A percentile compares a stretch with the other conserved stretches of the same genome.
Evolutionary conservation across 2,888 invertebrate species (phyloP).

Genomic region (Hofmannophila pseudospretella): DNA sequence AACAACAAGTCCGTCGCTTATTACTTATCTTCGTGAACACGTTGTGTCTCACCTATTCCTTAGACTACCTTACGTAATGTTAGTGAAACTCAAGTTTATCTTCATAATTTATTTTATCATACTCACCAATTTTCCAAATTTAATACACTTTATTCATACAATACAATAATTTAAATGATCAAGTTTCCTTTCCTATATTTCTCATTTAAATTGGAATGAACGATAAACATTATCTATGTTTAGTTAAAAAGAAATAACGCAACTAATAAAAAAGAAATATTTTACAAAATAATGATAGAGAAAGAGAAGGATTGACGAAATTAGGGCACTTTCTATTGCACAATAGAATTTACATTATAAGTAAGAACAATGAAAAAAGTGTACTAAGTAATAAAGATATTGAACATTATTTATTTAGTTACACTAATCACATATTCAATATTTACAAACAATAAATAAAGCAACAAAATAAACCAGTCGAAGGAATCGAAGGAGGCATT

Average conservation of each 20-base stretch:
- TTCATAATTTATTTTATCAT: constrained; percentile 76
- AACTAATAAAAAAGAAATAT: constrained; percentile 59
- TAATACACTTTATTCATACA: constrained; percentile 74
- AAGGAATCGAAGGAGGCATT: constrained; percentile 39
- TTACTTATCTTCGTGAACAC: too few relatives aligned
- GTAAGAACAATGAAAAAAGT: constrained; percentile 27
- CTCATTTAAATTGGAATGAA: constrained; percentile 77
- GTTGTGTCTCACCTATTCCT: too few relatives aligned
- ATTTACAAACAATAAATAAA: constrained; percentile 77
- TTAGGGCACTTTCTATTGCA: constrained; percentile 71
- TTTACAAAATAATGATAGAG: constrained; percentile 53
- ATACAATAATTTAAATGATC: constrained; percentile 77
- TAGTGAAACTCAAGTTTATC: constrained; percentile 45
- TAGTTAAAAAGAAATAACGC: constrained; percentile 73
- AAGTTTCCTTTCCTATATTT: constrained; percentile 69
- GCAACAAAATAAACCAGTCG: constrained; percentile 59
- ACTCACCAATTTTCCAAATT: constrained; percentile 75
- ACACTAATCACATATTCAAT: constrained; percentile 47
- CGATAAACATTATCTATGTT: constrained; percentile 71
- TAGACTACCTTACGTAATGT: too few relatives aligned
- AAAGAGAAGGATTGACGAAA: constrained; percentile 31
- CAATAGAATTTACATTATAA: constrained; percentile 39
- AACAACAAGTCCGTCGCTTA: too few relatives aligned
- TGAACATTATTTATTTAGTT: constrained; percentile 53
- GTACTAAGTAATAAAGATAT: constrained; percentile 31